phyloP scores from a whole-genome alignment of 2,888 invertebrate genomes.

The Drosophila anomalata region DNA sequence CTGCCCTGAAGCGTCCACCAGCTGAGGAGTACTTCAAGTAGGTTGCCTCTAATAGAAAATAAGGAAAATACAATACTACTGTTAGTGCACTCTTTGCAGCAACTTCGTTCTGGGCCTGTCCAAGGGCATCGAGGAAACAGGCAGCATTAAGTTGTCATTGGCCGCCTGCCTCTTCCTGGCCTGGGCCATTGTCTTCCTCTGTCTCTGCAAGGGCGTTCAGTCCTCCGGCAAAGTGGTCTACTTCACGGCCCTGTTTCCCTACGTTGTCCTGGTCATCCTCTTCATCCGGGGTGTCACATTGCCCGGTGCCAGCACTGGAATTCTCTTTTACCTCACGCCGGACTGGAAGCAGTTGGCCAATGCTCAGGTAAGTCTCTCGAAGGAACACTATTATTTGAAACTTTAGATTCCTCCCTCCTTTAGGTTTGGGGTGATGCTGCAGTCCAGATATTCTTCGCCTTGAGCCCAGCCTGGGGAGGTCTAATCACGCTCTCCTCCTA shows the following conservation, averaged over 20 bases:
- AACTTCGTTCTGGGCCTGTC: slow-evolving; percentile 86
- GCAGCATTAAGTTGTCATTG: slow-evolving; percentile 88
- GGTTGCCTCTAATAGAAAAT: slow-evolving; percentile 63
- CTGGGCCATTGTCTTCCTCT: slow-evolving; percentile 91
- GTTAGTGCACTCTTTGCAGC: slow-evolving; percentile 71
- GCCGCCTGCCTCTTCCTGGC: slow-evolving; percentile 90
- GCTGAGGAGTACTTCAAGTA: slow-evolving; percentile 91
- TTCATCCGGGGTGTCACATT: slow-evolving; percentile 91
- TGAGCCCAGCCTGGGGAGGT: slow-evolving; percentile 94
- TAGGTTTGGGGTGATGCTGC: slow-evolving; percentile 93
- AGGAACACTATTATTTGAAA: neutral
- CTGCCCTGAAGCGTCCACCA: slow-evolving; percentile 87
- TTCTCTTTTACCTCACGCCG: slow-evolving; percentile 91
- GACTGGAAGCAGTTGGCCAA: slow-evolving; percentile 90
- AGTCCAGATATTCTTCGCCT: slow-evolving; percentile 94
- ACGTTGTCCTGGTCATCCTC: slow-evolving; percentile 89
- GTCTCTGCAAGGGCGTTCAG: slow-evolving; percentile 91
- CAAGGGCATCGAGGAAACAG: slow-evolving; percentile 89
- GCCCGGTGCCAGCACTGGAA: slow-evolving; percentile 91
- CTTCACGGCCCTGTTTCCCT: slow-evolving; percentile 91
- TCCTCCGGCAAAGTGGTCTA: slow-evolving; percentile 92
- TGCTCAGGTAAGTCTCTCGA: slow-evolving; percentile 86
- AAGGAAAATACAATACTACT: neutral
- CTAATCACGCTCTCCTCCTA: slow-evolving; percentile 93
- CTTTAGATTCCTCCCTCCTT: neutral